Conservation (phyloP, 2,888 invertebrate species). For the Hecatera dysodea region DNA sequence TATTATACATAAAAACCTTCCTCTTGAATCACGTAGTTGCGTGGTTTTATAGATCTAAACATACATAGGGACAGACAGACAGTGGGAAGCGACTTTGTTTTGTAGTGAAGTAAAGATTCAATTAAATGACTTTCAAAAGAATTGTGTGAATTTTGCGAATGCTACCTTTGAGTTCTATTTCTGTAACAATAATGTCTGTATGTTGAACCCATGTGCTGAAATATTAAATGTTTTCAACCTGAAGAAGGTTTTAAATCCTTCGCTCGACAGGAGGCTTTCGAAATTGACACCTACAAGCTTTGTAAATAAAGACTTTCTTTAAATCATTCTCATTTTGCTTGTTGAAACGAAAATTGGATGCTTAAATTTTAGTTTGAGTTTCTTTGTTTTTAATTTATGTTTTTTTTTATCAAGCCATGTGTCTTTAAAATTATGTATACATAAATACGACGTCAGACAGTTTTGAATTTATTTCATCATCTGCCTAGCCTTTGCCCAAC, state of each 20-base stretch:
- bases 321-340: neutral
- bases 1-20: too few relatives aligned
- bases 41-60: too few relatives aligned
- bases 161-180: too few relatives aligned
- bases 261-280: conserved; percentile 11
- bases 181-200: neutral
- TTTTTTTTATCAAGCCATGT: neutral
- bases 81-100: too few relatives aligned
- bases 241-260: conserved; percentile 5
- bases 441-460: neutral
- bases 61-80: too few relatives aligned
- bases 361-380: neutral
- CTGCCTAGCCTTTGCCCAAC: too few relatives aligned
- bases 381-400: conserved; percentile 22
- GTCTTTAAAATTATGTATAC: neutral
- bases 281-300: conserved; percentile 9
- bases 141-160: too few relatives aligned
- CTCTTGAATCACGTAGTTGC: too few relatives aligned
- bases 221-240: conserved; percentile 14
- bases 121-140: too few relatives aligned
- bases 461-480: too few relatives aligned
- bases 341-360: neutral
- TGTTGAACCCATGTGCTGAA: conserved; percentile 12
- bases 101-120: too few relatives aligned
- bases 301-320: neutral